Evolutionary conservation across 2,113 vertebrate species (phyloP), one percentile per base, ranked within the genome.

Genomic region (Pterophyllum scalare): DNA sequence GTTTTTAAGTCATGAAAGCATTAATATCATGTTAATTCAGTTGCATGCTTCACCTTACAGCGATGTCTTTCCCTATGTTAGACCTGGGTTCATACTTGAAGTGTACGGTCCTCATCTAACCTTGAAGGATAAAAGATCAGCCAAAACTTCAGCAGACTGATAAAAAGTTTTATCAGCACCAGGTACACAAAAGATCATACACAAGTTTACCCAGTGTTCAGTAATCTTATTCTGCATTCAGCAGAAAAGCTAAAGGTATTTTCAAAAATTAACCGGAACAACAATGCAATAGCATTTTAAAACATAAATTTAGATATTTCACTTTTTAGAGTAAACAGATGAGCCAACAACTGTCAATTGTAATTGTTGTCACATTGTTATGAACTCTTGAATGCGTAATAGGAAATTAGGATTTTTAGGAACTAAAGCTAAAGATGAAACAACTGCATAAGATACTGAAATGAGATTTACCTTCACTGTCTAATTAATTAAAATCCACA

Each of bases 71-170:
- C 33, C 61, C 6, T 6, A 19, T 22, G 1, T 28, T 56, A 57
- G 35, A 35, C 49, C 31, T 72, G 43, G 24, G 6, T 24, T 2
- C 43, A 20, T 70, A 70, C 12, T 56, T 35, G 28, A 79, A 56
- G 38, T 59, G 17, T 28, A 15, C 54, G 46, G 40, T 6, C 59
- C 8, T 84, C 64, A 88, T 90, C 83, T 88, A 33, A 94, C 93
- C 93, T 94, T 94, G 91, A 91, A 74, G 52, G 46, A 31, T 90
- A 88, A 89, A 80, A 76, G 65, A 80, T 33, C 78, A 87, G 81
- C 46, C 75, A 49, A 76, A 79, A 56, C 24, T n/a, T 72, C 26
- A 54, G 17, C 2, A 10, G 75, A 49, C 80, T 59, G 79, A 57
- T 80, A 40, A 62, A 80, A 83, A 87, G 81, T 89, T 85, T 85